These are phyloP conservation scores for Empis stercorea DNA, from an alignment of 2,888 invertebrate genomes.

Conservation along the genomic window DNA sequence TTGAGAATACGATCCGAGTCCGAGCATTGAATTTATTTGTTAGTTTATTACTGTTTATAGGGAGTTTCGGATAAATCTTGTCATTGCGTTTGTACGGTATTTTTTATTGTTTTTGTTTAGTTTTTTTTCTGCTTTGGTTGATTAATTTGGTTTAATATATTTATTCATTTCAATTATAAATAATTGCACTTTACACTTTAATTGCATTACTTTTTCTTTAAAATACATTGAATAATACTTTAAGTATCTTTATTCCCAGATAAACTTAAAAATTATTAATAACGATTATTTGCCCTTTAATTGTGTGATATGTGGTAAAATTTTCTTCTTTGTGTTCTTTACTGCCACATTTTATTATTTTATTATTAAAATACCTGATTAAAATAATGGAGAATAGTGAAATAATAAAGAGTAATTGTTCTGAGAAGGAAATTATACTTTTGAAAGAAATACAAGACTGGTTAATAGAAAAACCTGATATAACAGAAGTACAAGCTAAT, in stretches of 20 bases:
- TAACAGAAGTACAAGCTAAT: slow-evolving; percentile 37
- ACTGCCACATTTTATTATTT: not conserved
- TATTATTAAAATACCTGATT: not conserved
- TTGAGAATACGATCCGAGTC: too few relatives aligned
- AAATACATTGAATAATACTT: too few relatives aligned
- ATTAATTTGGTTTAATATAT: too few relatives aligned
- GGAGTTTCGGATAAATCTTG: not conserved
- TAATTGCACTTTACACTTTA: not conserved
- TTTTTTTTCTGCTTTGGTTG: too few relatives aligned
- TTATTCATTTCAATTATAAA: not conserved
- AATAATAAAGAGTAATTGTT: slow-evolving; percentile 11
- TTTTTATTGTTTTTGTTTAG: too few relatives aligned
- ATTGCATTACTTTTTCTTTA: not conserved
- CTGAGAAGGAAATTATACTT: slow-evolving; percentile 16
- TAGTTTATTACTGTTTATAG: too few relatives aligned
- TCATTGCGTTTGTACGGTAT: not conserved
- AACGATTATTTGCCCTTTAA: too few relatives aligned
- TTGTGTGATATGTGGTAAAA: not conserved
- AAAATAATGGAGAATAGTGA: slow-evolving; percentile 5
- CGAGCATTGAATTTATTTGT: too few relatives aligned
- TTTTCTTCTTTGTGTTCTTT: slow-evolving; percentile 2
- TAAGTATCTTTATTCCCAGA: too few relatives aligned
- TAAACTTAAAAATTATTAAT: too few relatives aligned
- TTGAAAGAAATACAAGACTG: slow-evolving; percentile 31
- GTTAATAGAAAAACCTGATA: slow-evolving; percentile 33